Conservation (phyloP, 2,797 vertebrate species). For the Cuniculus paca region DNA sequence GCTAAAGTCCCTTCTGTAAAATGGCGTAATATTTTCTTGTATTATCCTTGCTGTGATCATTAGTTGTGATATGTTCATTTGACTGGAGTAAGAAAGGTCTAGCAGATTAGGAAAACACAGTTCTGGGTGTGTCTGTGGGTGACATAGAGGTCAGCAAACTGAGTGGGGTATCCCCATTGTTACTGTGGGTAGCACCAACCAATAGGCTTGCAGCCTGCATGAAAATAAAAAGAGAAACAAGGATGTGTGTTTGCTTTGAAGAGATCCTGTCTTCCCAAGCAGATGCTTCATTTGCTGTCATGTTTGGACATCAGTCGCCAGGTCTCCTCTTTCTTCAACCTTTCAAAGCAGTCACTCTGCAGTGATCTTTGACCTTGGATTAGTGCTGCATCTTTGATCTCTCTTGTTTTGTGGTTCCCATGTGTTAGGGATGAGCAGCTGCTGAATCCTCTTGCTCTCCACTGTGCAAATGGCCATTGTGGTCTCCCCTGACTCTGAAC, state of each 20-base stretch:
- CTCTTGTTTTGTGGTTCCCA: neutral
- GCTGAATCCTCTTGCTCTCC: neutral
- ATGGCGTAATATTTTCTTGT: neutral
- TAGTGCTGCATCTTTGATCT: neutral
- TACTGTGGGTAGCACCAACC: neutral
- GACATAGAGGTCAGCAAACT: neutral
- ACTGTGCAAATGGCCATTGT: neutral
- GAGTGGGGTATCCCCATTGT: neutral
- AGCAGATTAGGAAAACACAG: too few species aligned
- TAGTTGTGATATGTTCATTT: neutral
- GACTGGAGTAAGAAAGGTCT: neutral
- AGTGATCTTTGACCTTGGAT: neutral
- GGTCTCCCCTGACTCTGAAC: neutral
- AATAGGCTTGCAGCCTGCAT: neutral
- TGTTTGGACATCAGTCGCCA: neutral
- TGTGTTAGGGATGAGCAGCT: neutral
- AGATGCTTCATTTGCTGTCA: neutral
- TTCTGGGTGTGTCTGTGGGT: neutral
- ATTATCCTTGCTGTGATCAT: neutral
- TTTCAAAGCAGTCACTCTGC: neutral
- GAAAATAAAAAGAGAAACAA: neutral
- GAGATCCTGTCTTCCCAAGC: neutral
- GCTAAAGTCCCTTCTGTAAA: neutral
- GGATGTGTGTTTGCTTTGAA: neutral
- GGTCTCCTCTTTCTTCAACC: neutral